A percentile compares a stretch with the other conserved stretches of the same genome.
These are phyloP conservation scores for Dolichallabes microphthalmus DNA, from an alignment of 2,113 vertebrate genomes.

Conservation along the genomic window DNA sequence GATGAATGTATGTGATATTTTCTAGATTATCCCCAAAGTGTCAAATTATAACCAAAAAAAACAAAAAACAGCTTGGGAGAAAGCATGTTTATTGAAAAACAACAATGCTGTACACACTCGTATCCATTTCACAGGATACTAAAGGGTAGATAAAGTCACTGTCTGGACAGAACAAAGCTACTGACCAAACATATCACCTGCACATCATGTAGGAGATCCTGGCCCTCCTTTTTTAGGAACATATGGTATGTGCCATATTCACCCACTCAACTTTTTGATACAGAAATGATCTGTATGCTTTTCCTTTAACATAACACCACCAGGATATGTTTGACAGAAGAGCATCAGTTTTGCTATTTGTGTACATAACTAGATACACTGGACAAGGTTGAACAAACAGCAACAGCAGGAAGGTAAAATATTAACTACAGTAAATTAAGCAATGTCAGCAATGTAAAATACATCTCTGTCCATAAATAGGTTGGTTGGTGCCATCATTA, in stretches of 20 bases:
- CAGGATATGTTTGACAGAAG: constrained; percentile 9
- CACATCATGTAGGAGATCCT: neutral
- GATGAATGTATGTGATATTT: neutral
- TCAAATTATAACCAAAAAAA: neutral
- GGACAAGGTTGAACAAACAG: constrained; percentile 11
- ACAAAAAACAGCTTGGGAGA: neutral
- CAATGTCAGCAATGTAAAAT: neutral
- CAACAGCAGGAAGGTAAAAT: neutral
- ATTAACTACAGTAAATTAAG: constrained; percentile 24
- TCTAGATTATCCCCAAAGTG: neutral
- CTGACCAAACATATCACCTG: neutral
- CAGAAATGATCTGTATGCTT: neutral
- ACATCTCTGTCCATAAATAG: constrained; percentile 7
- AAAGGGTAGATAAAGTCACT: neutral
- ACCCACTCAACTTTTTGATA: neutral
- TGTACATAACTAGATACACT: constrained; percentile 17
- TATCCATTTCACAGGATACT: constrained; percentile 33
- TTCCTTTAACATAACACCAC: neutral
- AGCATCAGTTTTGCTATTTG: neutral
- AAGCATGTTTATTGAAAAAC: constrained; percentile 45
- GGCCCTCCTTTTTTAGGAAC: neutral
- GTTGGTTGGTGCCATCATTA: constrained; percentile 2
- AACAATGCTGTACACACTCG: constrained; percentile 26
- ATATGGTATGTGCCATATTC: constrained; percentile 1
- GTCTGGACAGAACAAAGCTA: neutral